Evolutionary conservation across 2,888 invertebrate species (phyloP).

Genomic region (Lasius platythorax): DNA sequence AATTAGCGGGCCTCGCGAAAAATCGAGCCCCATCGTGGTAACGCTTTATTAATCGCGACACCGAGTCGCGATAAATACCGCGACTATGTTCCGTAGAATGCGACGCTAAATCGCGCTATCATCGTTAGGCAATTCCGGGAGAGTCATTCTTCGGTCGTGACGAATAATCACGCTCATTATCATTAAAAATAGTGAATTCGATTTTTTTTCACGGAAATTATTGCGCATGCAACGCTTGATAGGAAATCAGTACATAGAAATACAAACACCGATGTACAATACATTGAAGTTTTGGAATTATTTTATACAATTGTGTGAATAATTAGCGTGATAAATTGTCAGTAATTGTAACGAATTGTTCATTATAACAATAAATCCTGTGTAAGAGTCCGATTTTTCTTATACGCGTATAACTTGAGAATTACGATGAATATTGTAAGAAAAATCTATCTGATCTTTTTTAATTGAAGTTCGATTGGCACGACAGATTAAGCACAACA

Average conservation of each 20-base stretch:
- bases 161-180: conserved; percentile 29
- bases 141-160: neutral
- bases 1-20: conserved; percentile 46
- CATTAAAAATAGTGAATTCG: neutral
- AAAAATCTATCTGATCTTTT: neutral
- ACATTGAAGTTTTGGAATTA: neutral
- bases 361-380: neutral
- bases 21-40: conserved; percentile 45
- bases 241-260: neutral
- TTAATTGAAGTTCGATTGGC: too few species aligned
- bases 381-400: neutral
- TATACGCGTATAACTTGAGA: neutral
- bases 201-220: conserved; percentile 28
- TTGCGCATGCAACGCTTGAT: conserved; percentile 19
- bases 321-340: neutral
- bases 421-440: neutral
- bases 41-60: conserved; percentile 30
- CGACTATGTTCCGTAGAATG: neutral
- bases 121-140: conserved; percentile 3
- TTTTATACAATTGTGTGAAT: neutral
- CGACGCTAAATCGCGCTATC: conserved; percentile 34
- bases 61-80: neutral
- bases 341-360: neutral
- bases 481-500: too few species aligned
- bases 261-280: neutral